A percentile compares a stretch with the other conserved stretches of the same genome.
phyloP scores from a whole-genome alignment of 2,113 vertebrate species.

The Lasiurus borealis region DNA sequence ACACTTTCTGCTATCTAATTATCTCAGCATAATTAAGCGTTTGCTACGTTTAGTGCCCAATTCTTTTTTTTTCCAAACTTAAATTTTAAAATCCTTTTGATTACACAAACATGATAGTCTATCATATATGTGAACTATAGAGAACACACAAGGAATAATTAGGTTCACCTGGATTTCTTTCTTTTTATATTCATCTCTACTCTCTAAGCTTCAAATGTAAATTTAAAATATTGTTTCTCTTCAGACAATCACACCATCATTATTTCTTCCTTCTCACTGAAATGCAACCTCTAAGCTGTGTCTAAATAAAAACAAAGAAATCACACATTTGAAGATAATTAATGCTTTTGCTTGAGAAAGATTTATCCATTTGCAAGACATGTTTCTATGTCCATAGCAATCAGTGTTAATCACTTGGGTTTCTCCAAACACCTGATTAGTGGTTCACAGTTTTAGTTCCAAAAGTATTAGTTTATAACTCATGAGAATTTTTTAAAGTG shows the following conservation, averaged over 20 bases:
- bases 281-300: slow-evolving; percentile 59
- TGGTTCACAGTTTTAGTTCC: neutral
- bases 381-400: slow-evolving; percentile 51
- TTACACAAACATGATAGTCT: slow-evolving; percentile 69
- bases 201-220: slow-evolving; percentile 50
- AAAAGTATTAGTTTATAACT: slow-evolving; percentile 36
- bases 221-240: slow-evolving; percentile 64
- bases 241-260: slow-evolving; percentile 54
- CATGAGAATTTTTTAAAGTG: slow-evolving; percentile 17
- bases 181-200: neutral
- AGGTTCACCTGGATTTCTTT: slow-evolving; percentile 64
- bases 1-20: slow-evolving; percentile 75
- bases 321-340: slow-evolving; percentile 74
- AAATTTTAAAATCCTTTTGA: slow-evolving; percentile 67
- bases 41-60: slow-evolving; percentile 78
- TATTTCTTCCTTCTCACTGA: slow-evolving; percentile 70
- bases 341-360: slow-evolving; percentile 66
- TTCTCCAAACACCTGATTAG: slow-evolving; percentile 1
- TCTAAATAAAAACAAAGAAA: slow-evolving; percentile 80
- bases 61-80: slow-evolving; percentile 63
- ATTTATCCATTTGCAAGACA: slow-evolving; percentile 51
- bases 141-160: slow-evolving; percentile 66
- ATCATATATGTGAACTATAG: slow-evolving; percentile 39
- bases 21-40: slow-evolving; percentile 70
- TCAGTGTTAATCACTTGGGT: slow-evolving; percentile 35